Conservation (phyloP, 2,888 invertebrate species). For the Sminthurides aquaticus region DNA sequence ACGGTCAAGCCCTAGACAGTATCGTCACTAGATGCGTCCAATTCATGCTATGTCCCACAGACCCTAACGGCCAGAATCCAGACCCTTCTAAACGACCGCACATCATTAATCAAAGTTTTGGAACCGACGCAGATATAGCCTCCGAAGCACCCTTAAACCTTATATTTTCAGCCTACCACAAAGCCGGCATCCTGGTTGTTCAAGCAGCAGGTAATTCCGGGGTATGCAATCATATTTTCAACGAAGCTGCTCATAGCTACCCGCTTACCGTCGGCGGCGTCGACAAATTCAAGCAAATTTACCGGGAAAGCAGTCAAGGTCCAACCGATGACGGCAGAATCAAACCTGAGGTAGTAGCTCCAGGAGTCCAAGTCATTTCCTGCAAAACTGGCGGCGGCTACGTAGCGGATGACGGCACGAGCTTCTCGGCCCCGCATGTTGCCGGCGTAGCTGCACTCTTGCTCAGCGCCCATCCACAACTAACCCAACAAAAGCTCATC, state of each 20-base stretch:
- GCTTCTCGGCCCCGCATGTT: background rate
- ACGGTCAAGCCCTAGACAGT: background rate
- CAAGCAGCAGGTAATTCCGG: background rate
- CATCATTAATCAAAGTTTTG: background rate
- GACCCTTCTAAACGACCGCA: background rate
- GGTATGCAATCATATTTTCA: background rate
- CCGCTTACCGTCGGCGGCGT: background rate
- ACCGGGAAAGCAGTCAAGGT: background rate
- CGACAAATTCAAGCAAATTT: background rate
- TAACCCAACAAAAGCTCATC: background rate
- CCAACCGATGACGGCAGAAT: background rate
- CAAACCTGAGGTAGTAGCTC: background rate
- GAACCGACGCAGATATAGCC: background rate
- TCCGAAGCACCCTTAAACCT: background rate
- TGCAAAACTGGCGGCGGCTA: background rate
- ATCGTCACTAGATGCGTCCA: background rate
- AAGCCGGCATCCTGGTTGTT: background rate
- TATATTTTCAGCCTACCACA: background rate
- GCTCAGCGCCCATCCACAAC: background rate
- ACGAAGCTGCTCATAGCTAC: background rate
- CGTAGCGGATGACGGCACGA: background rate
- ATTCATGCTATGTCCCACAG: background rate
- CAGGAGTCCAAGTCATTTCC: background rate
- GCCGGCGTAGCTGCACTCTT: background rate
- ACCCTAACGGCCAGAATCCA: background rate